These are phyloP conservation scores for Zaprionus taronus DNA, from an alignment of 1,140 invertebrate genomes.

Conservation along the genomic window DNA sequence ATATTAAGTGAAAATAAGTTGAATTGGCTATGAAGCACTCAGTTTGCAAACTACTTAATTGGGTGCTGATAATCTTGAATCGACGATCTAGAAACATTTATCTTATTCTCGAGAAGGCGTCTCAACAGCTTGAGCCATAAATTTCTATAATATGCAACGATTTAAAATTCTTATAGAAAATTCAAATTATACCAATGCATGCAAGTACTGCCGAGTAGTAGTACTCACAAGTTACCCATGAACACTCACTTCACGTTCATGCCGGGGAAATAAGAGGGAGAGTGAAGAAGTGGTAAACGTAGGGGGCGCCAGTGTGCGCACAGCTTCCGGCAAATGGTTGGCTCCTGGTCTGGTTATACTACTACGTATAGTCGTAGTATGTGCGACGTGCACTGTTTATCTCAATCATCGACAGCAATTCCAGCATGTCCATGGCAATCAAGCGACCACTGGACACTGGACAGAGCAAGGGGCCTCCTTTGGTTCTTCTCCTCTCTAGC, in stretches of 20 bases:
- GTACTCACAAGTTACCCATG: constrained; percentile 9
- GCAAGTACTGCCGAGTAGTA: background rate
- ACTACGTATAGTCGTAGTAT: background rate
- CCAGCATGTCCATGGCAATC: constrained; percentile 56
- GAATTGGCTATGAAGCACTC: constrained; percentile 18
- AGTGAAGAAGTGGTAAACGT: background rate
- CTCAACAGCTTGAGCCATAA: constrained; percentile 49
- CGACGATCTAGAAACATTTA: constrained; percentile 47
- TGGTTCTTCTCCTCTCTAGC: constrained; percentile 23
- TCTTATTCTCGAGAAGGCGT: constrained; percentile 44
- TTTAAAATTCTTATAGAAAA: constrained; percentile 54
- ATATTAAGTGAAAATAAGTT: constrained; percentile 44
- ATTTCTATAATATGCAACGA: constrained; percentile 50
- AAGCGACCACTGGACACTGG: constrained; percentile 38
- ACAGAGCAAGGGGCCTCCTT: constrained; percentile 8
- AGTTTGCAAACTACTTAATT: constrained; percentile 41
- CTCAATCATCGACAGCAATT: constrained; percentile 74
- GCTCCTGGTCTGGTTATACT: constrained; percentile 31
- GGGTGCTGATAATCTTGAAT: constrained; percentile 23
- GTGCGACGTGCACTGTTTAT: constrained; percentile 67
- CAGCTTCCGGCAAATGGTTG: constrained; percentile 72
- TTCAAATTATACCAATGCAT: constrained; percentile 51
- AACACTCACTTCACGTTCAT: constrained; percentile 41
- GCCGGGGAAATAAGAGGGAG: background rate
- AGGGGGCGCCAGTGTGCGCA: constrained; percentile 52